Evolutionary conservation across 2,797 vertebrate genomes (phyloP), one percentile per base, ranked within the genome.

Genomic region (Myoxocephalus aenaeus): DNA sequence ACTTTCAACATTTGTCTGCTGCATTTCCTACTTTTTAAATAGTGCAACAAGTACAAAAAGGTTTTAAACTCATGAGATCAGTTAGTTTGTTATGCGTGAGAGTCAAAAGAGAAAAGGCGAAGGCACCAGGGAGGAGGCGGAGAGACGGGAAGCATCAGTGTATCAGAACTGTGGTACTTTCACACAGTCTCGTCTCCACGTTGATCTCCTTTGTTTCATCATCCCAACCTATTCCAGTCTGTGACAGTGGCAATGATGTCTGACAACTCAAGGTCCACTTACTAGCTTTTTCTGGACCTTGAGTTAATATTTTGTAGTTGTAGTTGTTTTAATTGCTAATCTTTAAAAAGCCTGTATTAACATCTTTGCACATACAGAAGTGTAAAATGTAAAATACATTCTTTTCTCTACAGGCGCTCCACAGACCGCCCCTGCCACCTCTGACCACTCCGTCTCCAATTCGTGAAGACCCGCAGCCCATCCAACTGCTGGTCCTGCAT

Each of bases 371-470:
- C 44, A 5, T 13, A 14, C 20, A 38, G 3, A 13, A 40, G 42
- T 32, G n/a, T 48, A 12, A n/a, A 40, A 25, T 42, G 9, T 13
- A 54, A 7, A 56, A 29, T 0, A 4, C 40, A 18, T 88, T 46
- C 78, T 67, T 87, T 79, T 90, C 85, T 86, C 12, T 38, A 25
- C 82, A 97, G 97, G 94, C 93, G 18, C 93, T 96, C 75, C 96
- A 96, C 70, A 94, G 96, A 89, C 96, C 95, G 82, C 95, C 95
- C 58, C 94, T 96, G 12, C 96, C 96, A 68, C 94, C 96, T 0
- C 84, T 96, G 0, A 96, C 96, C 85, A 93, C 95, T 77, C 96
- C 93, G 15, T 96, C 96, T 29, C 96, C 96, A 13, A 90, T 96
- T 13, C 94, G 94, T 61, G 96, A 97, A 81, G 96, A 96, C 64